Conservation (phyloP, 2,888 invertebrate species). For the Glomeris marginata region DNA sequence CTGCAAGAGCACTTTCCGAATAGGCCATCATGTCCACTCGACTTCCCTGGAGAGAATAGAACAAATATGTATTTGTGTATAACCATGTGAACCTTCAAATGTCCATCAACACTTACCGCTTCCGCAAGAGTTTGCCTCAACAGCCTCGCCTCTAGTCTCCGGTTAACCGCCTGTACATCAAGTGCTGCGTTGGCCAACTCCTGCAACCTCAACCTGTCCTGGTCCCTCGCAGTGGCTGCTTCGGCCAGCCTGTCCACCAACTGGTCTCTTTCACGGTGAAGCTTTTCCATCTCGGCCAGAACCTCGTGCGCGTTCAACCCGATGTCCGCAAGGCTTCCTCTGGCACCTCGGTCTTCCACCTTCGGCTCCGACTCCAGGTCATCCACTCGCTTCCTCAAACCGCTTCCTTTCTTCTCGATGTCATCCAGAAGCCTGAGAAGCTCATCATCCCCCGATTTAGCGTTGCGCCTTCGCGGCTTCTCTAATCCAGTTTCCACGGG, state of each 20-base stretch:
- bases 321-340: slow-evolving; percentile 40
- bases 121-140: slow-evolving; percentile 23
- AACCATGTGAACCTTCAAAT: no score
- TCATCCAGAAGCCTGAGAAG: slow-evolving; percentile 71
- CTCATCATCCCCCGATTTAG: slow-evolving; percentile 12
- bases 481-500: no score
- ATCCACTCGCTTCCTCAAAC: slow-evolving; percentile 11
- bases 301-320: slow-evolving; percentile 11
- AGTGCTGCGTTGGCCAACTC: no score
- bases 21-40: no score
- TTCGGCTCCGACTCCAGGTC: slow-evolving; percentile 20
- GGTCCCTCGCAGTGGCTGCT: slow-evolving; percentile 47
- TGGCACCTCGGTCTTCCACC: slow-evolving; percentile 52
- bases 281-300: slow-evolving; percentile 38
- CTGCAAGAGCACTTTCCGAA: no score
- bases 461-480: slow-evolving; percentile 34
- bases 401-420: slow-evolving; percentile 56
- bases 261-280: slow-evolving; percentile 58
- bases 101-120: no score
- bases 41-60: no score
- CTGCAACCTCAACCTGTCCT: slow-evolving; percentile 3
- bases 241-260: slow-evolving; percentile 48
- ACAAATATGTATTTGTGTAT: no score
- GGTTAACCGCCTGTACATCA: slow-evolving; percentile 35
- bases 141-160: slow-evolving; percentile 53